Evolutionary conservation across 2,113 vertebrate genomes (phyloP).

Genomic region (Zapornia atra): DNA sequence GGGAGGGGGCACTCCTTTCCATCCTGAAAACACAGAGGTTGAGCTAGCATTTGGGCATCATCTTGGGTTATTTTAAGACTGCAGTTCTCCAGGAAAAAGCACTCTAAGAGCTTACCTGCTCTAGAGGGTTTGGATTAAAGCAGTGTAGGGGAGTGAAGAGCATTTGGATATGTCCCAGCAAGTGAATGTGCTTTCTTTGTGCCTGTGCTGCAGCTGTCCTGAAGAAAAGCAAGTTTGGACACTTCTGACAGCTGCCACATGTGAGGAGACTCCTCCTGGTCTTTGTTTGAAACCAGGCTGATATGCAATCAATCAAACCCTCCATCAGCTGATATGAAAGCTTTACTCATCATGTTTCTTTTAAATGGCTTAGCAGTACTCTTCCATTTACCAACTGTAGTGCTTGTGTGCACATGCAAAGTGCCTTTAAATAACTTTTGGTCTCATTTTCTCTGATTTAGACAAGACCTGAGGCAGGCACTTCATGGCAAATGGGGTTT

Average conservation of each 20-base stretch:
- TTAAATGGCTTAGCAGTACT: not conserved
- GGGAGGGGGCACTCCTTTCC: not conserved
- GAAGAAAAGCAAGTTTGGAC: not conserved
- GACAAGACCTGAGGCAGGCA: not conserved
- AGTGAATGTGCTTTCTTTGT: not conserved
- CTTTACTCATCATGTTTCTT: not conserved
- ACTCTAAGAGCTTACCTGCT: not conserved
- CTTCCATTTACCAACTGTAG: accelerated
- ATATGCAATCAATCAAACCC: not conserved
- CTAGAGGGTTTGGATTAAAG: not conserved
- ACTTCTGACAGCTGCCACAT: not conserved
- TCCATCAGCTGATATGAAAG: not conserved
- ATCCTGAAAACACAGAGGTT: not conserved
- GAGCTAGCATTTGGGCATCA: not conserved
- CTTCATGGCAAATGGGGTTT: not conserved
- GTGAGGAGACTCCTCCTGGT: not conserved
- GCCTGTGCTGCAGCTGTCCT: not conserved
- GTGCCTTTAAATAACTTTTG: not conserved
- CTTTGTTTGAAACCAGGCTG: not conserved
- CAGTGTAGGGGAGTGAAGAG: not conserved
- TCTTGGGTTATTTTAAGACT: not conserved
- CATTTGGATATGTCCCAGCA: not conserved
- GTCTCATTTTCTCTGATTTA: not conserved
- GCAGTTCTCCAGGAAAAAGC: not conserved
- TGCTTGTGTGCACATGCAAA: not conserved